Base-by-base conservation (phyloP, 2,888 invertebrate species). In the Sialis lutaria region DNA sequence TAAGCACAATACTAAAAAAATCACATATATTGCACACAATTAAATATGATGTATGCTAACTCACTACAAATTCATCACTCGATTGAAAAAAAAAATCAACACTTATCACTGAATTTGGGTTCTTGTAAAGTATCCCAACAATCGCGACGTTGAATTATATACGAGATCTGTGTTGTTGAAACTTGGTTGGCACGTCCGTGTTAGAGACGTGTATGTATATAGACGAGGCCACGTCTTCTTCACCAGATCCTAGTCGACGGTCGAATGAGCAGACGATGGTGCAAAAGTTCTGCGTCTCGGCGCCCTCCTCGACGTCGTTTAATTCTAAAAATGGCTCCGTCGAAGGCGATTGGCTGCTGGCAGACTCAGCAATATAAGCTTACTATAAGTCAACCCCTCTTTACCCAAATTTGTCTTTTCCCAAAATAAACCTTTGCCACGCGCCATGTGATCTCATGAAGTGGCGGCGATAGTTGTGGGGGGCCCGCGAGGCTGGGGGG, bases 381-480 rank as follows among this genome's bases (percentile, higher is more conserved):
- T 56, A 54, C 55, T 57, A 33, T 7, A 30, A 40, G n/a, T 45
- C 57, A 57, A 60, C 64, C 61, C 64, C 64, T 33, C 56, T 61
- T 67, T 67, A 67, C 76, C 82, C 81, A 81, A 82, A 81, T 82
- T 81, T 79, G 82, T 81, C 80, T 80, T 79, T 79, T 79, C 79
- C 75, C 75, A 73, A 82, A 82, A 82, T 77, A 77, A 64, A 64
- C 63, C 67, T 22, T 22, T 22, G 22, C 70, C 64, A 69, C 69
- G 68, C 69, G 67, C 54, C 56, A 54, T 55, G 54, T 54, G 50
- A 50, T 53, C 51, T 55, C 55, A 55, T 55, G 55, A 53, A 53
- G 53, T 52, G 54, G 54, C 48, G 50, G 50, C 60, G 54, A 53
- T 22, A 4, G 22, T 22, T 22, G 22, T 22, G 22, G 22, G 22